Evolutionary conservation across 2,888 invertebrate genomes (phyloP), one percentile per base, ranked within the genome.

Genomic region (Drosophila maculinotata): DNA sequence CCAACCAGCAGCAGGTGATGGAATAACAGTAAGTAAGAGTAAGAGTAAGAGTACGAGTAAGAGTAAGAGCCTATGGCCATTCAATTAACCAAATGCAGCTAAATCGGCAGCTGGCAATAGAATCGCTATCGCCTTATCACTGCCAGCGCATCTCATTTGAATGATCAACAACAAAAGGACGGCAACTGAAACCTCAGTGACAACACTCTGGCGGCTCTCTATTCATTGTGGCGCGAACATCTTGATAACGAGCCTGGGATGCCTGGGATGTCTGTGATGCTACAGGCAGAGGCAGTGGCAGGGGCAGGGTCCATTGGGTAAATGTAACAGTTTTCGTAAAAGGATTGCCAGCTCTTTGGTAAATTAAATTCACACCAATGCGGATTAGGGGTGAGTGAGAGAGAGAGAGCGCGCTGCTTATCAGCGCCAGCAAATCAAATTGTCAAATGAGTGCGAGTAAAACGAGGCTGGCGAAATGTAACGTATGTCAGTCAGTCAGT

Each of bases 281-380:
- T 12, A 25, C 7, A 26, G n/a, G n/a, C 8, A 48, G 23, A 20
- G 28, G 14, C 23, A 31, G 9, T 1, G 31, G 3, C 2, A n/a
- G 1, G 30, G n/a, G 15, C 42, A 45, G 48, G 15, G 33, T n/a
- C 57, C 54, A 56, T 53, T 26, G 42, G 59, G 48, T 45, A 56
- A 75, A 72, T 76, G 79, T 71, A 76, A 66, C 70, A 71, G 70
- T 76, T n/a, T 15, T 35, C n/a, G 20, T 41, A 75, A 79, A 79
- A 79, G 78, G 78, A 78, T 79, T 79, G 69, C 33, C 65, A 57
- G 74, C 84, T 85, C 76, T 82, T 78, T 84, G 85, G 64, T 82
- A 87, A 87, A 85, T 85, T 85, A 87, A 85, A 87, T 85, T 85
- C 84, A 86, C 84, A 85, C 84, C 76, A 69, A 64, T 26, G 20